A percentile compares a stretch with the other conserved stretches of the same genome.
These are phyloP conservation scores for Congeria kusceri DNA, from an alignment of 2,888 invertebrate genomes.

Conservation along the genomic window DNA sequence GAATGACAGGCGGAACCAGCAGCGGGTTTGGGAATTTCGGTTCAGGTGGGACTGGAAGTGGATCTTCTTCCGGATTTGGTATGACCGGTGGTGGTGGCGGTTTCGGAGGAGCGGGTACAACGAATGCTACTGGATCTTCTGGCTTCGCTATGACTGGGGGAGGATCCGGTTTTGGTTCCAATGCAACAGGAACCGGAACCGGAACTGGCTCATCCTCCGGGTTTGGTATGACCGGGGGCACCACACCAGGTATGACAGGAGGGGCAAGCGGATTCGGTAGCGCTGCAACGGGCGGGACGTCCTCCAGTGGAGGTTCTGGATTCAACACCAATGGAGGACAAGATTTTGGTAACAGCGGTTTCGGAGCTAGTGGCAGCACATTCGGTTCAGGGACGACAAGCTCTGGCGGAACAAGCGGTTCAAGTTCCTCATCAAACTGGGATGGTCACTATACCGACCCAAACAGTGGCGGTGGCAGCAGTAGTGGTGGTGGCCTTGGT, in stretches of 20 bases:
- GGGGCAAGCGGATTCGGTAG: background rate
- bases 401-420: conserved; percentile 23
- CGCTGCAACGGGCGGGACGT: background rate
- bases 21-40: background rate
- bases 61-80: conserved; percentile 1
- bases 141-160: conserved; percentile 1
- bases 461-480: conserved; percentile 20
- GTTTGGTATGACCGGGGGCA: background rate
- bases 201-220: background rate
- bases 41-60: background rate
- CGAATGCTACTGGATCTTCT: background rate
- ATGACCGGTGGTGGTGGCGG: background rate
- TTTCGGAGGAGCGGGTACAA: conserved; percentile 1
- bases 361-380: conserved; percentile 1
- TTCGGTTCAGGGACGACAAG: background rate
- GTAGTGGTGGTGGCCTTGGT: conserved; percentile 16
- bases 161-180: background rate
- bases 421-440: conserved; percentile 27
- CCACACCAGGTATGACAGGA: background rate
- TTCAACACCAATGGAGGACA: background rate
- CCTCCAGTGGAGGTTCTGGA: conserved; percentile 1
- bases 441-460: conserved; percentile 47
- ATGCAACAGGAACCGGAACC: background rate
- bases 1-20: background rate
- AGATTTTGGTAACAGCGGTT: conserved; percentile 16